Evolutionary conservation across 2,888 invertebrate genomes (phyloP).

Genomic region (Netelia melanura): DNA sequence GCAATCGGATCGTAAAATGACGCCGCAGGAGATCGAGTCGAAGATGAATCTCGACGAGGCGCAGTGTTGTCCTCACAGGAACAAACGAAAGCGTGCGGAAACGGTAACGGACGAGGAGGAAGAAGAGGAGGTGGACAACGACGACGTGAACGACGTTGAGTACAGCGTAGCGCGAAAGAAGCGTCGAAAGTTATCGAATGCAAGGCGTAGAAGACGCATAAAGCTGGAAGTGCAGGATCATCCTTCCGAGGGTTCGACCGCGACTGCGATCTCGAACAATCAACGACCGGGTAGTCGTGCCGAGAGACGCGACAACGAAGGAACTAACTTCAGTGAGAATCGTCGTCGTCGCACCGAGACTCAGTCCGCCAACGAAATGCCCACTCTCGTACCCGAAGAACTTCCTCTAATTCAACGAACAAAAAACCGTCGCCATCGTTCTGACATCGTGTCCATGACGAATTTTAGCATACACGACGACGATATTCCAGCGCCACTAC

Average conservation of each 20-base stretch:
- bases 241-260: background rate
- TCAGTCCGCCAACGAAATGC: background rate
- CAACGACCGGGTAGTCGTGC: background rate
- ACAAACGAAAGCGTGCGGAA: constrained; percentile 78
- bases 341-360: background rate
- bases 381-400: constrained; percentile 27
- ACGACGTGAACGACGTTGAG: background rate
- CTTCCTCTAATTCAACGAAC: constrained; percentile 13
- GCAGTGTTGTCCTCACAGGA: constrained; percentile 80
- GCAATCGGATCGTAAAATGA: constrained; percentile 74
- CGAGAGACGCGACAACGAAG: background rate
- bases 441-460: background rate
- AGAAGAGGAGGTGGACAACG: constrained; percentile 75
- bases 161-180: constrained; percentile 64
- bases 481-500: constrained; percentile 64
- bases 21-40: constrained; percentile 75
- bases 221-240: background rate
- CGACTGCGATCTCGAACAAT: background rate
- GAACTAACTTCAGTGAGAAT: background rate
- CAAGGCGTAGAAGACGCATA: constrained; percentile 52
- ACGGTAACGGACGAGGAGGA: constrained; percentile 78
- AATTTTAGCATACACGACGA: constrained; percentile 65
- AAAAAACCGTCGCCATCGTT: constrained; percentile 41
- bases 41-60: constrained; percentile 82
- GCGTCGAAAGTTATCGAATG: constrained; percentile 38